Evolutionary conservation across 2,888 invertebrate species (phyloP).

Genomic region (Leptopilina myrica): DNA sequence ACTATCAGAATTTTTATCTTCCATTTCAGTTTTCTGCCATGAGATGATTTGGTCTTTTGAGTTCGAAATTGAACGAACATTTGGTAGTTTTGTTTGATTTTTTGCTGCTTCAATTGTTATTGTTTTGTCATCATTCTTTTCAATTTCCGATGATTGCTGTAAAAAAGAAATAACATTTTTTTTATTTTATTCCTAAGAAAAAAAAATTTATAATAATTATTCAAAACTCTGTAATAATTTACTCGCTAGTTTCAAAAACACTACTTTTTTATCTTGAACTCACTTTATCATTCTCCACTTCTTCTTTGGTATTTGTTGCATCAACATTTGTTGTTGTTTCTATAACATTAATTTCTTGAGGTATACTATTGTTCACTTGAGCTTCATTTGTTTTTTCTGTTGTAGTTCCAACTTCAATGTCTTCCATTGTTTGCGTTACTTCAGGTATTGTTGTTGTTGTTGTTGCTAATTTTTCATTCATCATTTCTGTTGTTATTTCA

Average conservation of each 20-base stretch:
- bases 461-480: too few relatives aligned
- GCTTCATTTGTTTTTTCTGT: neutral
- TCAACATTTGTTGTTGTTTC: too few relatives aligned
- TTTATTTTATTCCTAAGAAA: too few relatives aligned
- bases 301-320: neutral
- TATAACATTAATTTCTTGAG: too few relatives aligned
- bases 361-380: too few relatives aligned
- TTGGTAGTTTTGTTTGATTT: neutral
- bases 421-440: neutral
- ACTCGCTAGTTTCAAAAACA: too few relatives aligned
- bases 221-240: too few relatives aligned
- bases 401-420: neutral
- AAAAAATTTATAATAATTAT: too few relatives aligned
- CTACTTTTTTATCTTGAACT: too few relatives aligned
- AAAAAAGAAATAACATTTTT: neutral
- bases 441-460: too few relatives aligned
- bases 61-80: constrained; percentile 15
- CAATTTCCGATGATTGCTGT: neutral
- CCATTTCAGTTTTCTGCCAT: neutral
- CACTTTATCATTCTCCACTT: too few relatives aligned
- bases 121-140: neutral
- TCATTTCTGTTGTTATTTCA: too few relatives aligned
- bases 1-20: neutral
- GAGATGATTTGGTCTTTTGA: neutral
- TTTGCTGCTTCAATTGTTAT: neutral